These are phyloP conservation scores for Psilopsiagon aymara DNA, from an alignment of 2,113 vertebrate genomes.

Conservation along the genomic window DNA sequence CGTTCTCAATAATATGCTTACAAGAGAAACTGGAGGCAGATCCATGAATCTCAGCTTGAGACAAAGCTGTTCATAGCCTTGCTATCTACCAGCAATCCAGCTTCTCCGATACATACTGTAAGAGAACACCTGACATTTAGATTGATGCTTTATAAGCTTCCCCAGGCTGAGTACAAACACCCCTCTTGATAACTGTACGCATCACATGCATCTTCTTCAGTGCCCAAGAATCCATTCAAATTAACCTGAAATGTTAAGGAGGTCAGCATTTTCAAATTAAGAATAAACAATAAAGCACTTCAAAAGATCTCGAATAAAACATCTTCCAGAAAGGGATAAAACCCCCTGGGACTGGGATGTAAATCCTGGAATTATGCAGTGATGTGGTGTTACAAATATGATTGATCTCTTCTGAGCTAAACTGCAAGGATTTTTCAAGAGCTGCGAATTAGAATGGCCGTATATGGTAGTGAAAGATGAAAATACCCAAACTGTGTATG, in stretches of 20 bases:
- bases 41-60: not conserved
- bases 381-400: not conserved
- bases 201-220: not conserved
- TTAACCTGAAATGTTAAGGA: not conserved
- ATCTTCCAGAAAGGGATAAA: not conserved
- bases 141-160: not conserved
- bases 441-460: not conserved
- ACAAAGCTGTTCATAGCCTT: not conserved
- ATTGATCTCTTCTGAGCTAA: not conserved
- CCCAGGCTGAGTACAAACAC: not conserved
- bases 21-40: not conserved
- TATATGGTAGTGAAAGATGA: not conserved
- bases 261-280: not conserved
- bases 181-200: not conserved
- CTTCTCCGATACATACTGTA: not conserved
- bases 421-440: not conserved
- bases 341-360: rapidly evolving
- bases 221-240: not conserved
- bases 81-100: not conserved
- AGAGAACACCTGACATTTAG: not conserved
- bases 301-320: not conserved
- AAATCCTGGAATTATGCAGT: not conserved
- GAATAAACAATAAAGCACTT: not conserved
- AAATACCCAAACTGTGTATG: not conserved
- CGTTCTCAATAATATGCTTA: not conserved